phyloP scores from a whole-genome alignment of 2,888 invertebrate species.

The Chymomyza caudatula region DNA sequence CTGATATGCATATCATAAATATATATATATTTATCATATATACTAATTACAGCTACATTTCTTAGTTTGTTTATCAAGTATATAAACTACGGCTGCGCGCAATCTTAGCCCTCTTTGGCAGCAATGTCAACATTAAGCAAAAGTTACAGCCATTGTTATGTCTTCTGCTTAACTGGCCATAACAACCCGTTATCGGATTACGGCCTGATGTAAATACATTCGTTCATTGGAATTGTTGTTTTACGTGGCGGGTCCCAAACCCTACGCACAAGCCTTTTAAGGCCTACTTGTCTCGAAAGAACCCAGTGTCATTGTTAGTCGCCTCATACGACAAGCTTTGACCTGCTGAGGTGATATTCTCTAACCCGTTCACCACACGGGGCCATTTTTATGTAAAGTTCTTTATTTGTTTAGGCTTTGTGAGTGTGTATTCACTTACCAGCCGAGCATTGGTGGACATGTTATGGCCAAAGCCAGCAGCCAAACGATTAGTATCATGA shows the following conservation, averaged over 20 bases:
- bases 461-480: constrained; percentile 92
- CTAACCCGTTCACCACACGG: too few species aligned
- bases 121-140: background rate
- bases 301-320: too few species aligned
- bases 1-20: background rate
- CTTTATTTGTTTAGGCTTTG: background rate
- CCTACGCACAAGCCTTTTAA: too few species aligned
- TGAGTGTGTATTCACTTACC: constrained; percentile 80
- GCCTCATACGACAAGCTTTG: too few species aligned
- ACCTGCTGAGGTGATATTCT: too few species aligned
- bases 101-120: background rate
- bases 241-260: too few species aligned
- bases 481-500: constrained; percentile 95
- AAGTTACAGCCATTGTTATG: background rate
- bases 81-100: background rate
- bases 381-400: background rate
- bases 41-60: background rate
- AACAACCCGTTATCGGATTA: too few species aligned
- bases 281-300: too few species aligned
- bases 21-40: background rate
- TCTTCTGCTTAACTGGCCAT: too few species aligned
- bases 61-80: background rate
- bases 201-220: too few species aligned
- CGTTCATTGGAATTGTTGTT: too few species aligned
- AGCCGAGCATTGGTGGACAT: constrained; percentile 95